Base-by-base conservation (phyloP, 2,113 vertebrate genomes). In the Rhinolophus ferrumequinum region DNA sequence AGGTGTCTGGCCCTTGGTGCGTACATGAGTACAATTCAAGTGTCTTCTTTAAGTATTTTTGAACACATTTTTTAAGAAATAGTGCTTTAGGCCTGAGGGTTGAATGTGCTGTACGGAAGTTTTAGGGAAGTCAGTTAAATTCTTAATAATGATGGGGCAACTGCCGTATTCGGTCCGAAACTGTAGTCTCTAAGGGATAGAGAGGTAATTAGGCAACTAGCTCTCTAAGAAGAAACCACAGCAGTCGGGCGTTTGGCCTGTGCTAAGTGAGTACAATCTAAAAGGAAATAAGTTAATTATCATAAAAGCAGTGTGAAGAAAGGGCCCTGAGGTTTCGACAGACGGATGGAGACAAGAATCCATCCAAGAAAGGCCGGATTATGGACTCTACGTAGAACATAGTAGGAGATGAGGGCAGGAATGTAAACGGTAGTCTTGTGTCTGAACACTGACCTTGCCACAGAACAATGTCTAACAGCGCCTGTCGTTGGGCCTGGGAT, bases 1-100 rank as follows among this genome's bases (percentile, higher is more conserved):
- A 54, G 41, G 28, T 21, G 10, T 82, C 44, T 92, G 41, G 14
- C 9, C 12, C 33, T 90, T 88, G 56, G 22, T 79, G 30, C 30
- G 47, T 41, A 81, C 80, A 75, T 94, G 70, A 93, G 22, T 88
- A 64, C 12, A 41, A 90, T 38, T 50, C 47, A 60, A 41, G 1
- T 79, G 94, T 62, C 33, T 81, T 79, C 12, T 86, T 79, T 69
- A 75, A 82, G 60, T 10, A 47, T 79, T 94, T 94, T 94, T 11
- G 81, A 80, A 50, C 52, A 70, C 79, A 62, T 84, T 77, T 77
- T 85, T 85, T 28, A 77, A 83, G 66, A 92, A 86, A 79, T 14
- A 33, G 6, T 54, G 30, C 47, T 85, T 52, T 69, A 50, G 73
- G 15, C 22, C 95, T 77, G 44, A 91, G 30, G 91, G 26, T 50